Conservation (phyloP, 1,140 invertebrate species). For the Oryzaephilus surinamensis region DNA sequence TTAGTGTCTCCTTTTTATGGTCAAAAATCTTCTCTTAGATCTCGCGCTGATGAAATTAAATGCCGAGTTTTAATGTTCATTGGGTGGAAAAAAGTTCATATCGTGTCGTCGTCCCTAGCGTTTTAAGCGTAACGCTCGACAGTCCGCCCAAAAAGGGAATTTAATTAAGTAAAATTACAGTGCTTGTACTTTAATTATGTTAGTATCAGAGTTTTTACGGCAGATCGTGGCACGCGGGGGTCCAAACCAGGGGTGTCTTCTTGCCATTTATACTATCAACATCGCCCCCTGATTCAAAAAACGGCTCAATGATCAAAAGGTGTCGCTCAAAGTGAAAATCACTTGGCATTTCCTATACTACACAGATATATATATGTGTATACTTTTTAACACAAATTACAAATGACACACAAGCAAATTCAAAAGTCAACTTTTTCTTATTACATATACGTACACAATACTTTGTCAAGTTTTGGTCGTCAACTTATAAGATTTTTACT, state of each 20-base stretch:
- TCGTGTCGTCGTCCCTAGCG: slow-evolving; percentile 25
- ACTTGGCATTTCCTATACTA: slow-evolving; percentile 5
- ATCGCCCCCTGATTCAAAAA: no score
- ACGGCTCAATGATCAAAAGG: slow-evolving; percentile 33
- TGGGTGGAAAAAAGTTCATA: slow-evolving; percentile 40
- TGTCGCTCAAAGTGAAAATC: slow-evolving; percentile 22
- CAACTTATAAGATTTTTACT: no score
- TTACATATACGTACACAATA: no score
- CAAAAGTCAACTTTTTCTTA: no score
- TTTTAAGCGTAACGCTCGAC: slow-evolving; percentile 22
- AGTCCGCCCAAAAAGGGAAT: slow-evolving; percentile 38
- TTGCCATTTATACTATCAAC: slow-evolving; percentile 23
- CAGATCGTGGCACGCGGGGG: no score
- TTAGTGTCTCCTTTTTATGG: slow-evolving; percentile 34
- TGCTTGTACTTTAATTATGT: slow-evolving; percentile 45
- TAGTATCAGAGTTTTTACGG: slow-evolving; percentile 40
- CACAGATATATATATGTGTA: slow-evolving; percentile 6
- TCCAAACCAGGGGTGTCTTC: no score
- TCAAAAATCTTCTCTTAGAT: slow-evolving; percentile 39
- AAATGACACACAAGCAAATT: no score
- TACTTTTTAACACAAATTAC: neutral
- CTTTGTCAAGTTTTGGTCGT: no score
- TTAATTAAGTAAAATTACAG: slow-evolving; percentile 46
- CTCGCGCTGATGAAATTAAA: slow-evolving; percentile 42
- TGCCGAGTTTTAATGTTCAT: slow-evolving; percentile 40